Evolutionary conservation across 2,888 invertebrate genomes (phyloP), one percentile per base, ranked within the genome.

Genomic region (Agonopterix subpropinquella): DNA sequence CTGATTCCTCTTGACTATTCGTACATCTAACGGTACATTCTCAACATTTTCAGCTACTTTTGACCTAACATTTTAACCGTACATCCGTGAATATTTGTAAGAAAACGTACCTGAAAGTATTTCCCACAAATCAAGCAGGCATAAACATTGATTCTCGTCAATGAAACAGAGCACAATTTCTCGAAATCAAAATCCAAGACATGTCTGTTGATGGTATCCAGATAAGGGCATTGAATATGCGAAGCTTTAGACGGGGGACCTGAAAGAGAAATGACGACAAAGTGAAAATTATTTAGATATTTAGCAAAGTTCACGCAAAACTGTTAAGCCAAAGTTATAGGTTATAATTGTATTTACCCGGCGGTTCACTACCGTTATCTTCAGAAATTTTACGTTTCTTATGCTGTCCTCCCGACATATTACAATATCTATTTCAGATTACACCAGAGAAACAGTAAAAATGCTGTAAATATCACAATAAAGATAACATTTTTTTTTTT

Each of bases 111-210:
- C 83, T 89, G 89, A 72, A 99, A 99, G 76, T 99, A 99, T 84
- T 99, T 99, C 13, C 99, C 99, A 80, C 99, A 99, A 1, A 99
- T 97, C 52, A 99, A 90, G 73, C 99, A 99, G 7, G 99, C 99
- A 78, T 99, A 99, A 36, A 99, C 99, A 90, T 99, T 99, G 62
- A 99, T 98, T 68, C 99, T 93, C 0, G 99, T 99, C 54, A 99
- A 80, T 0, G 99, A 99, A 39, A 99, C 95, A 0, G 99, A 99
- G 76, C 99, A 99, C 18, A 99, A 83, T 78, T 99, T 99, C 82
- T 99, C 99, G 88, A 99, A 99, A 87, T 99, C 99, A 88, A 99
- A 99, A 84, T 99, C 99, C 53, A 99, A 82, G 53, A 98, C 93
- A 65, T 97, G 96, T 47, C 99, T 91, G 80, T 99, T 98, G 53